These are phyloP conservation scores for Exocentrus adspersus DNA, from an alignment of 2,888 invertebrate genomes.

Conservation along the genomic window DNA sequence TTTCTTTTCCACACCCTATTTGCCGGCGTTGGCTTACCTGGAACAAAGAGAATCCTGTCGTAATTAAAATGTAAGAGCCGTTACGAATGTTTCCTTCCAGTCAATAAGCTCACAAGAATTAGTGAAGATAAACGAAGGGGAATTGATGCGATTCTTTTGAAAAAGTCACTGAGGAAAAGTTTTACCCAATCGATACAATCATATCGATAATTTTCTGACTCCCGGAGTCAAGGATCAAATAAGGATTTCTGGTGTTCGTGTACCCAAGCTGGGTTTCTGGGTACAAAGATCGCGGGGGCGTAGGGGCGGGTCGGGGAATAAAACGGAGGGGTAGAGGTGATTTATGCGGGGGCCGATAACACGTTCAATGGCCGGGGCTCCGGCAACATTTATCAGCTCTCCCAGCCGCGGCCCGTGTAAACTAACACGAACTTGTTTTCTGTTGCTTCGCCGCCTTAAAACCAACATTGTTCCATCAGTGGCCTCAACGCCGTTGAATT, in stretches of 20 bases:
- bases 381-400: conserved; percentile 50
- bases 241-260: not conserved
- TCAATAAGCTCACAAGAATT: no score
- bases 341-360: conserved; percentile 49
- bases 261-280: conserved; percentile 22
- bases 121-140: no score
- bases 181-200: no score
- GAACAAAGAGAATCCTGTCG: conserved; percentile 6
- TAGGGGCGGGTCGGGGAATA: conserved; percentile 41
- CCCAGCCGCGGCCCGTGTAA: conserved; percentile 35
- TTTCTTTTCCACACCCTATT: not conserved
- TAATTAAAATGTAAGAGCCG: not conserved
- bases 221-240: no score
- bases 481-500: not conserved
- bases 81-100: no score
- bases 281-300: conserved; percentile 41
- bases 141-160: no score
- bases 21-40: conserved; percentile 16
- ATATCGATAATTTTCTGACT: no score
- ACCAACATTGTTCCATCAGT: conserved; percentile 23
- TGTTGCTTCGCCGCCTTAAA: conserved; percentile 25
- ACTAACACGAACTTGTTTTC: conserved; percentile 31
- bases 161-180: no score
- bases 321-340: conserved; percentile 47
- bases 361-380: conserved; percentile 49